These are phyloP conservation scores for Pterois miles DNA, from an alignment of 2,797 vertebrate species.

Conservation along the genomic window DNA sequence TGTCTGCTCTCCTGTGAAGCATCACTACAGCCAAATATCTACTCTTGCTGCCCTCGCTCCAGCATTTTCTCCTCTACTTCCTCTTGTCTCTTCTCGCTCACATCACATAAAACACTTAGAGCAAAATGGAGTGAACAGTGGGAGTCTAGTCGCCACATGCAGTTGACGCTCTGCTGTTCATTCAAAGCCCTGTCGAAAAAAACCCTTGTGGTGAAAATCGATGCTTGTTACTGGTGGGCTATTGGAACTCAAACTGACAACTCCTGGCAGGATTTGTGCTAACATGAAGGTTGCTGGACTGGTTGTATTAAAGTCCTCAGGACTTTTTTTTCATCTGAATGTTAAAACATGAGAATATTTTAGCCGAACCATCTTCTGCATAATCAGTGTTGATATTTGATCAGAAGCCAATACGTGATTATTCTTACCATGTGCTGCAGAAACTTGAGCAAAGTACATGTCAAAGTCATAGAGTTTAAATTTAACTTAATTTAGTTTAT, in stretches of 20 bases:
- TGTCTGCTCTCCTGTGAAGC: background rate
- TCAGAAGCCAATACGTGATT: background rate
- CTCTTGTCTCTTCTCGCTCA: conserved; percentile 27
- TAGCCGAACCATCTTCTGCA: background rate
- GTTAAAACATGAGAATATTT: conserved; percentile 3
- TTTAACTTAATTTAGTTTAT: background rate
- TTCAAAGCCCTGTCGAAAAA: conserved; percentile 23
- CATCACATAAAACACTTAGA: conserved; percentile 26
- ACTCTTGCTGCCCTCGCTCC: background rate
- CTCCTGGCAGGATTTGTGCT: conserved; percentile 37
- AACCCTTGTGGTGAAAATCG: conserved; percentile 40
- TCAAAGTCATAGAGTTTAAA: background rate
- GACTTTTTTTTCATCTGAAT: background rate
- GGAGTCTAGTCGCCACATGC: conserved; percentile 17
- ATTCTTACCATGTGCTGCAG: background rate
- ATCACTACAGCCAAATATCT: background rate
- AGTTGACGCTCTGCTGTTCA: conserved; percentile 27
- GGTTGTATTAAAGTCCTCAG: conserved; percentile 7
- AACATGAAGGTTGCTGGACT: conserved; percentile 22
- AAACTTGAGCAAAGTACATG: background rate
- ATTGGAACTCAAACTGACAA: conserved; percentile 43
- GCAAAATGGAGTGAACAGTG: conserved; percentile 5
- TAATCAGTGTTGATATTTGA: background rate
- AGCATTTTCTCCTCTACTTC: conserved; percentile 17
- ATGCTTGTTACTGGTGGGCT: conserved; percentile 44